Evolutionary conservation across 2,888 invertebrate genomes (phyloP).

Genomic region (Caenorhabditis plicata): DNA sequence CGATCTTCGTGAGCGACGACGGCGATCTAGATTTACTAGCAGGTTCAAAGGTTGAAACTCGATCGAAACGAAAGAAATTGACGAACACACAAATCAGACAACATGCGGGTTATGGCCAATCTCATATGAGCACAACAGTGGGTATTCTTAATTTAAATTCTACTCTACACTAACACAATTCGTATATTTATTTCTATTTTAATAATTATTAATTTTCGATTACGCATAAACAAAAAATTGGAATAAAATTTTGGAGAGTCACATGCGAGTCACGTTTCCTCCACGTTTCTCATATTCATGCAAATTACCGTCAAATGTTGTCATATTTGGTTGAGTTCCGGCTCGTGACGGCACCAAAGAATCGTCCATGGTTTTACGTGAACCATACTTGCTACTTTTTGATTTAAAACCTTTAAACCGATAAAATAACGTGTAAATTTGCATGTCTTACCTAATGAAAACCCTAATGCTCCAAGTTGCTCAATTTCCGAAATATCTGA

Average conservation of each 20-base stretch:
- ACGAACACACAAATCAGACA: no score
- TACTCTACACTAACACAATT: no score
- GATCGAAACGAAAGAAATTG: no score
- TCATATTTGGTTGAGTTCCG: constrained; percentile 13
- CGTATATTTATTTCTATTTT: no score
- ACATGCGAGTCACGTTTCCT: no score
- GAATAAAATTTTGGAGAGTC: no score
- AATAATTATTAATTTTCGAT: no score
- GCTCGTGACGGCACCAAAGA: constrained; percentile 32
- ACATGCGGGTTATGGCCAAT: no score
- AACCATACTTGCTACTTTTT: constrained; percentile 36
- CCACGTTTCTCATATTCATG: not conserved
- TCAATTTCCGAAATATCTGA: constrained; percentile 60
- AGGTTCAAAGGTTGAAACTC: no score
- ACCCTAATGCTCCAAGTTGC: constrained; percentile 56
- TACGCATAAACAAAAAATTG: no score
- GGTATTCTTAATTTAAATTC: no score
- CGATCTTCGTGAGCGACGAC: constrained; percentile 35
- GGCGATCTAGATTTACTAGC: constrained; percentile 31
- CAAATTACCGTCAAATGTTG: constrained; percentile 20
- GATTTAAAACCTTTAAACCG: constrained; percentile 29
- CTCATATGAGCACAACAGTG: no score
- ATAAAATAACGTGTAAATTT: not conserved
- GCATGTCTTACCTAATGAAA: constrained; percentile 45
- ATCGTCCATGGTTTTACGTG: constrained; percentile 39